A percentile compares a stretch with the other conserved stretches of the same genome.
Evolutionary conservation across 2,797 vertebrate genomes (phyloP).

Genomic region (Squalus acanthias): DNA sequence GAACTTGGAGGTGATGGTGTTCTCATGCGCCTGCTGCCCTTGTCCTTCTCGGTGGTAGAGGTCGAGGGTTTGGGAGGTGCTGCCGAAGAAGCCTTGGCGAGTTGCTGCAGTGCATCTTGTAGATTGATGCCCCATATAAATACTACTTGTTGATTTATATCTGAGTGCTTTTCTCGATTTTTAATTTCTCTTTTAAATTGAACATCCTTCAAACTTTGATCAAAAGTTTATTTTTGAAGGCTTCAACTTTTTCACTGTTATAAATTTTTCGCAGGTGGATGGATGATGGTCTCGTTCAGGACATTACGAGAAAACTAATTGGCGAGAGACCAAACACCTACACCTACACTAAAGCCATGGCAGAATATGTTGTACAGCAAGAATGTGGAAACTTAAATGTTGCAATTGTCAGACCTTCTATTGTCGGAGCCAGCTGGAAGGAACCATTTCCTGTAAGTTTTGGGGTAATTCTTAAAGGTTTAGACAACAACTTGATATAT

Average conservation of each 20-base stretch:
- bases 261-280: slow-evolving; percentile 77
- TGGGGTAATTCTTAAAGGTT: not conserved
- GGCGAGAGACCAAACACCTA: slow-evolving; percentile 91
- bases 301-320: slow-evolving; percentile 87
- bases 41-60: too few species aligned
- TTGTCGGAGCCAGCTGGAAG: slow-evolving; percentile 97
- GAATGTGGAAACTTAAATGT: slow-evolving; percentile 84
- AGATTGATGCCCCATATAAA: not conserved
- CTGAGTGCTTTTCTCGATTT: not conserved
- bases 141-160: not conserved
- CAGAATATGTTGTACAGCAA: slow-evolving; percentile 87
- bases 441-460: slow-evolving; percentile 92
- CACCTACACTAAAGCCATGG: slow-evolving; percentile 89
- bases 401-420: slow-evolving; percentile 89
- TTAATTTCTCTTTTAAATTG: not conserved
- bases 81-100: too few species aligned
- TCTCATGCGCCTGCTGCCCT: too few species aligned
- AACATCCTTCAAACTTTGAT: not conserved
- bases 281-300: slow-evolving; percentile 84
- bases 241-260: not conserved
- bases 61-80: too few species aligned
- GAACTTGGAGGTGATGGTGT: too few species aligned
- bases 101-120: too few species aligned
- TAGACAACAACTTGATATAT: not conserved
- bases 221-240: not conserved